Evolutionary conservation across 2,797 vertebrate species (phyloP).

Genomic region (Oryzias dopingdopingensis): DNA sequence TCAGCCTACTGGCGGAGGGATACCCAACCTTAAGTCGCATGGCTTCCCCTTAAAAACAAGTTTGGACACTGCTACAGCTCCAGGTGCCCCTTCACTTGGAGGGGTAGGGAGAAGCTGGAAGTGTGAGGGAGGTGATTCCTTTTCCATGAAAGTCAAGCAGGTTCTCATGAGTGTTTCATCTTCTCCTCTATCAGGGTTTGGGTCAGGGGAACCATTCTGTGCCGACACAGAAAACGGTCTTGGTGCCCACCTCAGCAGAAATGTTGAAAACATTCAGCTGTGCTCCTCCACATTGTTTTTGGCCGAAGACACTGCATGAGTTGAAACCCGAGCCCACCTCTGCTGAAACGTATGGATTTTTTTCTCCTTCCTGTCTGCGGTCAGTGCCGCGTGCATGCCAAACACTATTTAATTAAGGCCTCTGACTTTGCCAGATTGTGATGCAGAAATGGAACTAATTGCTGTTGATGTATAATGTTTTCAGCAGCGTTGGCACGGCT

Average conservation of each 20-base stretch:
- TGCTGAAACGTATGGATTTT: constrained; percentile 72
- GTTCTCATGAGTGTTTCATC: constrained; percentile 27
- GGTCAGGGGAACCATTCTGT: constrained; percentile 51
- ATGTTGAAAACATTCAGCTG: constrained; percentile 81
- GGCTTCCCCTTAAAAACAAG: too few species aligned
- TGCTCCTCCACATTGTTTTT: constrained; percentile 78
- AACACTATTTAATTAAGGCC: constrained; percentile 66
- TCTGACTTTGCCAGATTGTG: constrained; percentile 38
- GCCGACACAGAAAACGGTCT: constrained; percentile 60
- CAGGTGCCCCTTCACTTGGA: too few species aligned
- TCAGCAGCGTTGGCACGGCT: constrained; percentile 37
- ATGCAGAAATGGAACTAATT: constrained; percentile 57
- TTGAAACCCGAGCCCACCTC: constrained; percentile 78
- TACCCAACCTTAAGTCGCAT: too few species aligned
- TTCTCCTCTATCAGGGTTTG: constrained; percentile 37
- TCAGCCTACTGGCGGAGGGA: too few species aligned
- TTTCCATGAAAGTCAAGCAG: too few species aligned
- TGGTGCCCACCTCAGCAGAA: constrained; percentile 74
- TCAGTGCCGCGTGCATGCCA: constrained; percentile 41
- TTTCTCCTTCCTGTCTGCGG: constrained; percentile 57
- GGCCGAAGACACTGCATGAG: constrained; percentile 67
- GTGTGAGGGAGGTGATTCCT: too few species aligned
- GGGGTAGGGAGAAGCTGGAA: too few species aligned
- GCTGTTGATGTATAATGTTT: constrained; percentile 57
- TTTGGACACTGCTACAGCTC: too few species aligned